phyloP scores from a whole-genome alignment of 2,797 vertebrate genomes.

The Dryobates pubescens region DNA sequence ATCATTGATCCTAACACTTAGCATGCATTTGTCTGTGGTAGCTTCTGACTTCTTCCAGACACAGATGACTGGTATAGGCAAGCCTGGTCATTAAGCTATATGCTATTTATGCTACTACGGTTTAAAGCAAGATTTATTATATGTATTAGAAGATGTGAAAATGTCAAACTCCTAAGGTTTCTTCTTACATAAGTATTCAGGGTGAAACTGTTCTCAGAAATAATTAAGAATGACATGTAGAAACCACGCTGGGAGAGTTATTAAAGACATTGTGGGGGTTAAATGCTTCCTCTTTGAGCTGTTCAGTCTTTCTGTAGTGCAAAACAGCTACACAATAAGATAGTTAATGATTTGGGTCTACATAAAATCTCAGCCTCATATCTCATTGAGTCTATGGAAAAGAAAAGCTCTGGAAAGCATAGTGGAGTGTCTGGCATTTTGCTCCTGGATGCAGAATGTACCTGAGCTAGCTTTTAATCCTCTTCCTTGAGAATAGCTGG shows the following conservation, averaged over 20 bases:
- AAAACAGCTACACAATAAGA: slow-evolving; percentile 29
- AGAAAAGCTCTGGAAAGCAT: neutral
- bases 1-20: neutral
- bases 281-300: slow-evolving; percentile 32
- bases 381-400: neutral
- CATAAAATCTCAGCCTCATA: neutral
- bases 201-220: neutral
- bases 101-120: neutral
- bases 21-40: neutral
- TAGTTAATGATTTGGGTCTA: slow-evolving; percentile 5
- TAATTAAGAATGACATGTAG: neutral
- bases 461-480: neutral
- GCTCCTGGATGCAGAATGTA: neutral
- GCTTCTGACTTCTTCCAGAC: neutral
- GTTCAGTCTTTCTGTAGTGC: slow-evolving; percentile 17
- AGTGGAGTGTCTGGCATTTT: neutral
- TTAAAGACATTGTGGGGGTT: slow-evolving; percentile 31
- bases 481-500: neutral
- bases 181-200: neutral
- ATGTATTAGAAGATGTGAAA: neutral
- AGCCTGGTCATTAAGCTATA: neutral
- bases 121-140: neutral
- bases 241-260: slow-evolving; percentile 18
- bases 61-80: neutral
- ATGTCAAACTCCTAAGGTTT: neutral